phyloP scores from a whole-genome alignment of 2,888 invertebrate species.

The Cheilosia scutellata region DNA sequence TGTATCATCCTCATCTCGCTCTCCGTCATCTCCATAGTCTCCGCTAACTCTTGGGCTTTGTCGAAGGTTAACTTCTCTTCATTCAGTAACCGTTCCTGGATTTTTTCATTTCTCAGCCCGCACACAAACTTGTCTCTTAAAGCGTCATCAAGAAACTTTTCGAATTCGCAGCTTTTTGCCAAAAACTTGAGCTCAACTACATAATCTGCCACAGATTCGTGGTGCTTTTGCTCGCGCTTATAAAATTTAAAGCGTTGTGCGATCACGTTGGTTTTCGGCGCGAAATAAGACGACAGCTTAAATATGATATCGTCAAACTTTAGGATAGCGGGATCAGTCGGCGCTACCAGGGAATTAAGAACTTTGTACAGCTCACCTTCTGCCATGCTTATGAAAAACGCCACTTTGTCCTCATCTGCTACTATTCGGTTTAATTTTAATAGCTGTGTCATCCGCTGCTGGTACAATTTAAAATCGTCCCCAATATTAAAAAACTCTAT shows the following conservation, averaged over 20 bases:
- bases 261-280: slow-evolving; percentile 24
- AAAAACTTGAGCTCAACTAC: slow-evolving; percentile 75
- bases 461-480: slow-evolving; percentile 24
- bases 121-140: slow-evolving; percentile 76
- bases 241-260: slow-evolving; percentile 78
- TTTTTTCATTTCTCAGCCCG: slow-evolving; percentile 71
- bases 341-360: slow-evolving; percentile 5
- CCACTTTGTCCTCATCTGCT: slow-evolving; percentile 15
- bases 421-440: slow-evolving; percentile 15
- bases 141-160: slow-evolving; percentile 70
- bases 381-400: slow-evolving; percentile 23
- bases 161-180: slow-evolving; percentile 77
- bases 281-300: slow-evolving; percentile 24
- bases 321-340: slow-evolving; percentile 1
- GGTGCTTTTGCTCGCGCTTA: slow-evolving; percentile 73
- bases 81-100: slow-evolving; percentile 73
- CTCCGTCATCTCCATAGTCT: too few species aligned
- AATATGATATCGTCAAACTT: slow-evolving; percentile 6
- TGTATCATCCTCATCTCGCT: slow-evolving; percentile 14
- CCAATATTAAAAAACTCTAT: slow-evolving; percentile 18
- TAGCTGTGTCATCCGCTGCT: slow-evolving; percentile 15
- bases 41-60: slow-evolving; percentile 4
- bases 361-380: slow-evolving; percentile 28
- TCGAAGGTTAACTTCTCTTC: slow-evolving; percentile 49
- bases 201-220: slow-evolving; percentile 72